Percentiles rank a stretch among this genome's conserved stretches.
These are phyloP conservation scores for Drosophila prostipennis DNA, from an alignment of 2,888 invertebrate genomes.

Conservation along the genomic window DNA sequence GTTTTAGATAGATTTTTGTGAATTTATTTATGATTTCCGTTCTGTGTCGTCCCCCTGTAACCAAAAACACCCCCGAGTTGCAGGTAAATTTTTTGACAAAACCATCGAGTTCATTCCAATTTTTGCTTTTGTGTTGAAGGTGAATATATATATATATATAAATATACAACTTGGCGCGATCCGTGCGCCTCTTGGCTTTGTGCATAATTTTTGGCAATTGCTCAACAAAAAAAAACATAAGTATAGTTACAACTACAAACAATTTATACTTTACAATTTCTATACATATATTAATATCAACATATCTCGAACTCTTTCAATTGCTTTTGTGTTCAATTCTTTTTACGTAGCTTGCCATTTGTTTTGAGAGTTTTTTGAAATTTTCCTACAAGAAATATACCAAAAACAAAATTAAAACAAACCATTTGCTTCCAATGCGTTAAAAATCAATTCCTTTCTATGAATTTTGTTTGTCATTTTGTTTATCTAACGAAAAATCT, in stretches of 20 bases:
- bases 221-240: slow-evolving; percentile 52
- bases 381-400: slow-evolving; percentile 51
- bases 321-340: slow-evolving; percentile 53
- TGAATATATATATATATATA: slow-evolving; percentile 37
- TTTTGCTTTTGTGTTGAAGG: slow-evolving; percentile 49
- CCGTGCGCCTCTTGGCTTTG: slow-evolving; percentile 62
- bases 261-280: slow-evolving; percentile 59
- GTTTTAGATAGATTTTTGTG: slow-evolving; percentile 39
- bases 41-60: slow-evolving; percentile 76
- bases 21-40: slow-evolving; percentile 44
- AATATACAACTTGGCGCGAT: slow-evolving; percentile 35
- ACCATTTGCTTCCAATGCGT: slow-evolving; percentile 61
- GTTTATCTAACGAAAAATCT: slow-evolving; percentile 25
- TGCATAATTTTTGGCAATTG: slow-evolving; percentile 77
- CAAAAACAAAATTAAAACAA: slow-evolving; percentile 33
- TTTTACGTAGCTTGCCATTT: slow-evolving; percentile 74
- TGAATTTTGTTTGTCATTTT: slow-evolving; percentile 75
- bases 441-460: slow-evolving; percentile 53
- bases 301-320: slow-evolving; percentile 41
- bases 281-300: slow-evolving; percentile 55
- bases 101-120: slow-evolving; percentile 34
- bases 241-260: slow-evolving; percentile 55
- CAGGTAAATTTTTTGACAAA: slow-evolving; percentile 53
- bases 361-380: slow-evolving; percentile 65
- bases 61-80: slow-evolving; percentile 56